phyloP scores from a whole-genome alignment of 2,888 invertebrate species.

The Sthenelais limicola region DNA sequence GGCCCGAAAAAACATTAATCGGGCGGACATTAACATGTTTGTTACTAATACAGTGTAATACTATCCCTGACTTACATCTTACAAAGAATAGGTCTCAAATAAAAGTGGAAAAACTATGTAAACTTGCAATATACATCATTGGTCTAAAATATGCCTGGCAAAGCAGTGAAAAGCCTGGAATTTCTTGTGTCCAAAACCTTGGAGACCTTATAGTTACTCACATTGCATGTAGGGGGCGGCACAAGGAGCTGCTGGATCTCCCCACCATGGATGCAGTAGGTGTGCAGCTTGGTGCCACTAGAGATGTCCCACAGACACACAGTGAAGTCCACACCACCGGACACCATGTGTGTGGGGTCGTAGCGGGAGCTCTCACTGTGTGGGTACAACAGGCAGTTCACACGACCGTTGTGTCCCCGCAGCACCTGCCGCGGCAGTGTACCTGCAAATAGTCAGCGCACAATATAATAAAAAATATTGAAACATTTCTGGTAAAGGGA shows the following conservation, averaged over 20 bases:
- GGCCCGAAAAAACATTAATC: no score
- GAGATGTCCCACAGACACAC: slow-evolving; percentile 97
- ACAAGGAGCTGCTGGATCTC: slow-evolving; percentile 95
- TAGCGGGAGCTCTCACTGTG: slow-evolving; percentile 85
- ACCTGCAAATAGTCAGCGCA: slow-evolving; percentile 46
- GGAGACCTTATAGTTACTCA: slow-evolving; percentile 59
- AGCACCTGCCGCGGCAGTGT: slow-evolving; percentile 53
- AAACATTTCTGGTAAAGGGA: no score
- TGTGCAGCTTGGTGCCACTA: slow-evolving; percentile 88
- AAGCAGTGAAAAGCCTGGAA: no score
- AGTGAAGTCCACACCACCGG: slow-evolving; percentile 98
- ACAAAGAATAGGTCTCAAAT: no score
- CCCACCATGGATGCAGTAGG: slow-evolving; percentile 98
- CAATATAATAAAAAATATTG: no score
- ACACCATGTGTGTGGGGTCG: slow-evolving; percentile 78
- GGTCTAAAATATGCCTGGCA: no score
- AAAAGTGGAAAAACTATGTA: no score
- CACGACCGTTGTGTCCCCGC: slow-evolving; percentile 89
- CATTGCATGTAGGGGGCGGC: slow-evolving; percentile 86
- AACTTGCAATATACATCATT: no score
- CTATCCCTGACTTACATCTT: no score
- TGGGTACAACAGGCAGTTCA: slow-evolving; percentile 95
- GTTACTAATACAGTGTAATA: no score
- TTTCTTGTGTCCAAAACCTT: neutral
- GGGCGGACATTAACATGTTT: no score